phyloP scores from a whole-genome alignment of 1,140 invertebrate species.

The Geopemphigus sp. region DNA sequence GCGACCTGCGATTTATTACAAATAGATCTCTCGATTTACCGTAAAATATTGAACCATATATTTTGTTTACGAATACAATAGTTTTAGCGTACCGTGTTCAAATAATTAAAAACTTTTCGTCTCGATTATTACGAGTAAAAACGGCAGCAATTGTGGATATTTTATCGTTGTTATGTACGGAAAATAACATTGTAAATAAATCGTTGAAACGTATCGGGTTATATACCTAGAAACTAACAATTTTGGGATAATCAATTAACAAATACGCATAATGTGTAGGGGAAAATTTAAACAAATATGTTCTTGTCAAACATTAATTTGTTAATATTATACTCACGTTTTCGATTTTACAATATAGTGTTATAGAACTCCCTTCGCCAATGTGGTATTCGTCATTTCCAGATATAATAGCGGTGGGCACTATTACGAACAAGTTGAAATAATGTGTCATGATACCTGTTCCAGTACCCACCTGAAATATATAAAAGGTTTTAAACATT shows the following conservation, averaged over 20 bases:
- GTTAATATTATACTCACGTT: conserved; percentile 65
- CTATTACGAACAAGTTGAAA: conserved; percentile 81
- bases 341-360: conserved; percentile 87
- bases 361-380: conserved; percentile 84
- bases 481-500: not conserved
- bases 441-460: conserved; percentile 83
- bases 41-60: too few relatives aligned
- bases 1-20: too few relatives aligned
- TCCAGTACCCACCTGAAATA: conserved; percentile 74
- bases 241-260: too few relatives aligned
- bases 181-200: not conserved
- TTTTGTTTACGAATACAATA: too few relatives aligned
- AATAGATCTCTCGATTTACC: too few relatives aligned
- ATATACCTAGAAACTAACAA: not conserved
- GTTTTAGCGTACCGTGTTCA: too few relatives aligned
- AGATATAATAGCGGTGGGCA: conserved; percentile 83
- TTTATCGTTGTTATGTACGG: not conserved
- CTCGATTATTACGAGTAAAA: too few relatives aligned
- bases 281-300: not conserved
- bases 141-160: not conserved
- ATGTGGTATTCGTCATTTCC: conserved; percentile 82
- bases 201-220: not conserved
- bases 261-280: too few relatives aligned
- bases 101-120: too few relatives aligned
- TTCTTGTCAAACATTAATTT: not conserved